A percentile compares a stretch with the other conserved stretches of the same genome.
These are phyloP conservation scores for Heliconius eleuchia DNA, from an alignment of 1,140 invertebrate species.

Conservation along the genomic window DNA sequence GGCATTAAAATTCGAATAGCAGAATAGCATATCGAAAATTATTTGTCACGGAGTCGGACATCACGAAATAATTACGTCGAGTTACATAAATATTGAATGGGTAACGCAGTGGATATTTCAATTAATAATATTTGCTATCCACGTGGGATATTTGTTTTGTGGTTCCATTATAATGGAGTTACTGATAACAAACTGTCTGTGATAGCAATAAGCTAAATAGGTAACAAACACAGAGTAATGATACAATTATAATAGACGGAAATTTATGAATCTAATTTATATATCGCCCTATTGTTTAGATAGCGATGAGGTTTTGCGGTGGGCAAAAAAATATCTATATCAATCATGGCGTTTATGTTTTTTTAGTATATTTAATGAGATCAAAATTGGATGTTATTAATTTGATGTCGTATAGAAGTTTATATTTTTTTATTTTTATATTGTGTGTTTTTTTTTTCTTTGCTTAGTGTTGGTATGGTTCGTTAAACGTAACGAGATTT, in stretches of 20 bases:
- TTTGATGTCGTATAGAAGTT: neutral
- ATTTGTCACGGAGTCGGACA: slow-evolving; percentile 45
- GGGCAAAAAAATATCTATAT: slow-evolving; percentile 30
- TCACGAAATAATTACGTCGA: slow-evolving; percentile 57
- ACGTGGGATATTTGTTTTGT: slow-evolving; percentile 41
- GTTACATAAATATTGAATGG: slow-evolving; percentile 52
- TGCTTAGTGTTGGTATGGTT: too few relatives aligned
- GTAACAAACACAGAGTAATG: slow-evolving; percentile 38
- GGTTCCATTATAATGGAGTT: slow-evolving; percentile 41
- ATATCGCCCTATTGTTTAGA: slow-evolving; percentile 34
- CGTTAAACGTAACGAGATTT: too few relatives aligned
- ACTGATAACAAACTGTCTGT: slow-evolving; percentile 42
- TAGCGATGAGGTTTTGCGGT: slow-evolving; percentile 32
- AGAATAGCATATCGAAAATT: slow-evolving; percentile 45
- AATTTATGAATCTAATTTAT: slow-evolving; percentile 43
- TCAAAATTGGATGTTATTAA: slow-evolving; percentile 20
- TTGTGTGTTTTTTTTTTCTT: too few relatives aligned
- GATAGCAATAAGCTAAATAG: slow-evolving; percentile 44
- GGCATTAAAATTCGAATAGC: slow-evolving; percentile 43
- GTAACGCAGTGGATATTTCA: slow-evolving; percentile 52
- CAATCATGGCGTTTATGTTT: slow-evolving; percentile 35
- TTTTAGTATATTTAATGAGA: slow-evolving; percentile 34
- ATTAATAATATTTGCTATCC: slow-evolving; percentile 49
- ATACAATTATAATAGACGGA: slow-evolving; percentile 34
- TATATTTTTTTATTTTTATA: neutral